Evolutionary conservation across 37 sponge, comb jelly and placozoan genomes (phyloP), one percentile per base, ranked within the genome.

Genomic region (Tethya wilhelma): DNA sequence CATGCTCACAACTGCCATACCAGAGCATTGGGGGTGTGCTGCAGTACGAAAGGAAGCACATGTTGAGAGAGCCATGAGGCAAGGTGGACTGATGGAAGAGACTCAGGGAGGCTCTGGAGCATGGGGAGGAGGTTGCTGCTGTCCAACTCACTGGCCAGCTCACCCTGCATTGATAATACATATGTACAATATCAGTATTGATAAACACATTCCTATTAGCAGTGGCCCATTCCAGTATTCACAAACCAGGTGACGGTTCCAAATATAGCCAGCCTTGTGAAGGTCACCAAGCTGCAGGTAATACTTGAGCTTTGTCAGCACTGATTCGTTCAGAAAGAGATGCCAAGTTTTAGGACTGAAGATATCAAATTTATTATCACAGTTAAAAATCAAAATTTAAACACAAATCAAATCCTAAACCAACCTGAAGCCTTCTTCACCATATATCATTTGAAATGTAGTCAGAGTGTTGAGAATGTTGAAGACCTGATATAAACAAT

Each of bases 181-280:
- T n/a, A n/a, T n/a, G n/a, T n/a, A n/a, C n/a, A n/a, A n/a, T n/a
- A n/a, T n/a, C n/a, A n/a, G 14, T 9, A 9, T 9, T 28, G 28
- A 58, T 58, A 9, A 4, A 58, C 14, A 58, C 59, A 58, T 28
- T 4, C 59, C 23, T 58, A 14, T 26, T 60, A 23, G 14, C 63
- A 60, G 63, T 19, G n/a, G n/a, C 7, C 63, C 8, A 26, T 60
- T 26, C 6, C n/a, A 22, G 38, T 7, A 5, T 26, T 67, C 26
- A 25, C 80, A 33, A 44, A 87, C 88, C 69, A 38, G 57, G 58
- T 87, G 88, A 29, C 75, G 67, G 43, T 33, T 44, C 74, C 84
- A 83, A 5, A 89, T 12, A 14, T 36, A 29, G 38, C 60, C 55
- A 36, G 79, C 84, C 64, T 71, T 44, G 2, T 33, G n/a, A 4